Base-by-base conservation (phyloP, 1,140 invertebrate species). In the Saccostrea cuccullata region DNA sequence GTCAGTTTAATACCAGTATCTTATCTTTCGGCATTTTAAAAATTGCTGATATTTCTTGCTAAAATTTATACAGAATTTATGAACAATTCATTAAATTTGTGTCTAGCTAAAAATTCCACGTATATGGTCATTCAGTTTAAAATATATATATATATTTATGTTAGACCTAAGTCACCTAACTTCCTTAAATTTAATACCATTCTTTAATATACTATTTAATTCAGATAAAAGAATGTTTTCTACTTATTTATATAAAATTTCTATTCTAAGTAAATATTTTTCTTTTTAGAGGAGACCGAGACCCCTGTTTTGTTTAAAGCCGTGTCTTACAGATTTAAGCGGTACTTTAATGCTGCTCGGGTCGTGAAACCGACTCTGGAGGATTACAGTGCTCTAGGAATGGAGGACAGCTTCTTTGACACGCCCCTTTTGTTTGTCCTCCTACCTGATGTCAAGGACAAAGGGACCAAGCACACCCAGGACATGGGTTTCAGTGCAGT, bases 331-430 rank as follows among this genome's bases (percentile, higher is more conserved):
- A 86, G 92, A 30, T 92, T 92, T 86, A 84, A 90, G 73, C 90
- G 91, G 77, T 93, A 93, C 84, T 93, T 92, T 82, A 89, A 90
- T 23, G 92, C 93, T 87, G 92, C 90, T 2, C 58, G 86, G 23
- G 64, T 93, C 40, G 88, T 91, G 4, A 82, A 88, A n/a, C 92
- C 93, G 36, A 89, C 89, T 9, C 8, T 89, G 1, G 89, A 90
- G 26, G 92, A 93, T 55, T 88, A 91, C 26, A 88, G 89, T 77
- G 58, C 64, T 11, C 86, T 93, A 12, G 93, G 93, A 64, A 26
- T 92, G 8, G 82, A 88, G 30, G 87, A 90, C 55, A 82, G 88
- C 55, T 91, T 88, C 40, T 55, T 92, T 20, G 90, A 91, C 13
- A 85, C 90, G 8, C 93, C 93, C 13, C 87, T 88, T n/a, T 17